Conservation (phyloP, 2,888 invertebrate species). For the Lithophane leautieri region DNA sequence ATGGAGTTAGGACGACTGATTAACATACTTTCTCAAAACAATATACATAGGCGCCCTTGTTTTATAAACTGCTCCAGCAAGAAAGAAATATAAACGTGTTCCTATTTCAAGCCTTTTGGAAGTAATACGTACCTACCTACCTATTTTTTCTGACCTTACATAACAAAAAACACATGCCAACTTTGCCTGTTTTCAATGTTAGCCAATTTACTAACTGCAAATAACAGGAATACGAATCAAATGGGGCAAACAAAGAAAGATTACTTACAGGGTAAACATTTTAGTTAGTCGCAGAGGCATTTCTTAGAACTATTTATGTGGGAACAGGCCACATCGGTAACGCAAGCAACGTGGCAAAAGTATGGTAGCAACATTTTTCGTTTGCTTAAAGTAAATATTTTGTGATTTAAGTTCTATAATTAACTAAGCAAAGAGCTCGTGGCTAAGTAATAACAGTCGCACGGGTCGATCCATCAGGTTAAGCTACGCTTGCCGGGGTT, state of each 20-base stretch:
- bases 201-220: slow-evolving; percentile 56
- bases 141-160: slow-evolving; percentile 7
- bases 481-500: too few relatives aligned
- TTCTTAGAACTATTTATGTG: slow-evolving; percentile 53
- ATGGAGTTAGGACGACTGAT: too few relatives aligned
- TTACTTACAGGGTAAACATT: slow-evolving; percentile 63
- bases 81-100: background rate
- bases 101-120: background rate
- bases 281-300: slow-evolving; percentile 56
- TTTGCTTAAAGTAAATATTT: slow-evolving; percentile 36
- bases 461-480: too few relatives aligned
- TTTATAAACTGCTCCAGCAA: background rate
- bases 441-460: too few relatives aligned
- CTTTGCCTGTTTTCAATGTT: slow-evolving; percentile 58
- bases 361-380: slow-evolving; percentile 16
- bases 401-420: too few relatives aligned
- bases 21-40: background rate
- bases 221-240: slow-evolving; percentile 60
- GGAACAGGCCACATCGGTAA: slow-evolving; percentile 14
- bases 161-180: slow-evolving; percentile 17
- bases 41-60: background rate
- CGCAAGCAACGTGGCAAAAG: slow-evolving; percentile 22
- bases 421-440: too few relatives aligned
- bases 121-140: background rate
- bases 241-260: slow-evolving; percentile 63